A percentile compares a stretch with the other conserved stretches of the same genome.
phyloP scores from a whole-genome alignment of 2,888 invertebrate genomes.

The Cataglyphis livida region DNA sequence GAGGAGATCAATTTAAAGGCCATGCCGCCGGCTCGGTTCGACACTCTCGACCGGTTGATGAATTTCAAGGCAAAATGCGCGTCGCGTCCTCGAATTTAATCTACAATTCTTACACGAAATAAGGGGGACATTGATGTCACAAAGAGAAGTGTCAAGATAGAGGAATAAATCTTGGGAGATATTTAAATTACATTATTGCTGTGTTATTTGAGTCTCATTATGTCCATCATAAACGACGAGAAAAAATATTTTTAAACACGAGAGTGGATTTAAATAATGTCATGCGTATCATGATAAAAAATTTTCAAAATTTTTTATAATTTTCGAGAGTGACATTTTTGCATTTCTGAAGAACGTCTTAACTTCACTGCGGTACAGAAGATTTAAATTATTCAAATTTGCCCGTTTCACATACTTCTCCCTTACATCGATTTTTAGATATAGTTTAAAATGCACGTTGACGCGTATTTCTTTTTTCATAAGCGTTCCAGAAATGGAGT shows the following conservation, averaged over 20 bases:
- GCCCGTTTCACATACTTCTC: background rate
- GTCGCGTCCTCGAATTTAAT: conserved; percentile 13
- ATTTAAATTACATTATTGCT: background rate
- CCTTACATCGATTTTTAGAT: conserved; percentile 22
- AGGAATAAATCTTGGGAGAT: too few relatives aligned
- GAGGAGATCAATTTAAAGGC: conserved; percentile 51
- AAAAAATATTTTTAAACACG: background rate
- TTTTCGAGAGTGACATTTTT: conserved; percentile 3
- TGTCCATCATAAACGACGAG: background rate
- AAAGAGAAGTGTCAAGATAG: background rate
- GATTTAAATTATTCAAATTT: conserved; percentile 27
- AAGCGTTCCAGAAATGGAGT: conserved; percentile 21
- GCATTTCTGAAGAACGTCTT: conserved; percentile 7
- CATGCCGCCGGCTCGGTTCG: conserved; percentile 21
- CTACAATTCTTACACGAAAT: background rate
- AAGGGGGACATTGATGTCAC: background rate
- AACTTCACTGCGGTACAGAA: conserved; percentile 4
- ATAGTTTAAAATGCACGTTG: conserved; percentile 16
- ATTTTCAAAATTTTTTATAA: background rate
- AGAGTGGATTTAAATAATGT: background rate
- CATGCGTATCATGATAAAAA: background rate
- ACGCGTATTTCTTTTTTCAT: conserved; percentile 29
- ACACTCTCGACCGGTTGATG: conserved; percentile 21
- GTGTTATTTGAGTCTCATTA: too few relatives aligned
- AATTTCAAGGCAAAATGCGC: conserved; percentile 38